phyloP scores from a whole-genome alignment of 2,888 invertebrate species.

The Acholoe squamosa region DNA sequence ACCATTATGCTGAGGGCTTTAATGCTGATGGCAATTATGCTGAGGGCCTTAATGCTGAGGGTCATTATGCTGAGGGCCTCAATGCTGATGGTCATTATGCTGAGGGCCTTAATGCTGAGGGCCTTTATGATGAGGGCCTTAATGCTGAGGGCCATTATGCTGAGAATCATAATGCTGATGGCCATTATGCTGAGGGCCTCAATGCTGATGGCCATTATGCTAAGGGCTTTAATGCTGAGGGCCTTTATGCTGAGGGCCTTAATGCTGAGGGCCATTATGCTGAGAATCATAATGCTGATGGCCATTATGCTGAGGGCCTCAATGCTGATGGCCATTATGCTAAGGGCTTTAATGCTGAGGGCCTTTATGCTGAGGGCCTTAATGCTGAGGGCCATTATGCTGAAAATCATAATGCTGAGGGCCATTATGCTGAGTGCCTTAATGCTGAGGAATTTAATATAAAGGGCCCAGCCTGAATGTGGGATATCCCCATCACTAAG shows the following conservation, averaged over 20 bases:
- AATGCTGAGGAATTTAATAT: neutral
- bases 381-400: neutral
- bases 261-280: too few relatives aligned
- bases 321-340: too few relatives aligned
- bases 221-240: too few relatives aligned
- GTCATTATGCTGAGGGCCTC: neutral
- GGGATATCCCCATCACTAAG: too few relatives aligned
- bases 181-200: neutral
- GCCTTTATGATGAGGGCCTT: neutral
- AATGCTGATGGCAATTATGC: neutral
- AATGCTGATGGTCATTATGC: neutral
- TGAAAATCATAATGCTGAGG: neutral
- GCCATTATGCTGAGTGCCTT: neutral
- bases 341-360: too few relatives aligned
- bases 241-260: too few relatives aligned
- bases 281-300: too few relatives aligned
- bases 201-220: too few relatives aligned
- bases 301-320: too few relatives aligned
- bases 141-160: neutral
- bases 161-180: neutral
- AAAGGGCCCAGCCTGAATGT: too few relatives aligned
- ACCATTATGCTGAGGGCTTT: neutral
- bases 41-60: constrained; percentile 15
- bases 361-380: neutral
- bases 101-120: constrained; percentile 9